phyloP scores from a whole-genome alignment of 1,140 invertebrate species.

The Bombus soroeensis region DNA sequence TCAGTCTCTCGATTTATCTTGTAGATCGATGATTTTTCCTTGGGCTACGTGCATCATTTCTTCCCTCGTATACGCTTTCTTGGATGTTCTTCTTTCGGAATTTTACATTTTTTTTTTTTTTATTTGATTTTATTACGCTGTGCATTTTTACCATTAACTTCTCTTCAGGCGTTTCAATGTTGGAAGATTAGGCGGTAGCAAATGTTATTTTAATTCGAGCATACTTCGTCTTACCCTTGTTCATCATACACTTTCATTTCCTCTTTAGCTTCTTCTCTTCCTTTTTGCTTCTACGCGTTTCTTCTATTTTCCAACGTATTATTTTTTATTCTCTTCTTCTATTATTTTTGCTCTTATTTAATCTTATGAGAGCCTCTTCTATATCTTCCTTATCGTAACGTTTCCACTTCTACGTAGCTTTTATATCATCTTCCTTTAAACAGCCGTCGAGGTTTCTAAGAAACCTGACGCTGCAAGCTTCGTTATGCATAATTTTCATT shows the following conservation, averaged over 20 bases:
- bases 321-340: neutral
- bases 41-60: neutral
- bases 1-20: neutral
- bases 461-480: no score
- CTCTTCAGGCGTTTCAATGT: neutral
- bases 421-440: no score
- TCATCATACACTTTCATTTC: neutral
- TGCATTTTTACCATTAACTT: neutral
- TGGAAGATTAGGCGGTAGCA: neutral
- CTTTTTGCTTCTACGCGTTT: neutral
- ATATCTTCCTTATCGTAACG: neutral
- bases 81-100: neutral
- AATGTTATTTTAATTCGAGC: conserved; percentile 1
- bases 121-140: neutral
- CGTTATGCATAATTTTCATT: no score
- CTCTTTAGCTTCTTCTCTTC: neutral
- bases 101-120: neutral
- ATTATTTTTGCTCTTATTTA: neutral
- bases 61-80: neutral
- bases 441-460: no score
- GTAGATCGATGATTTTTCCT: neutral
- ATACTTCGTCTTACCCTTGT: neutral
- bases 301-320: neutral
- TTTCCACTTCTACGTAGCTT: neutral
- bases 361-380: neutral